Percentiles rank a stretch among this genome's conserved stretches.
phyloP scores from a whole-genome alignment of 2,888 invertebrate species.

The Xestia sexstrigata region DNA sequence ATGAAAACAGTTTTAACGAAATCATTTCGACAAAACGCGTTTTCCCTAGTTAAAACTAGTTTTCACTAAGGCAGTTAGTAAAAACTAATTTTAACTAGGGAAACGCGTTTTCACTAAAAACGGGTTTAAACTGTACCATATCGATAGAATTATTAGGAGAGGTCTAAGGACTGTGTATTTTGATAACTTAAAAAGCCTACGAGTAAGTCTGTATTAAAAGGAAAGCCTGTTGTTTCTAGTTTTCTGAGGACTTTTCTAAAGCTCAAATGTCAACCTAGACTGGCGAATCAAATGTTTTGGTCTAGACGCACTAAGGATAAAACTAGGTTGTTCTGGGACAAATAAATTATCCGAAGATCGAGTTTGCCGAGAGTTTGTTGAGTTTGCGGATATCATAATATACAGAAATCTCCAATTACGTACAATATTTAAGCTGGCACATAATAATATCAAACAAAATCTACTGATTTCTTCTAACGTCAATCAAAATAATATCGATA shows the following conservation, averaged over 20 bases:
- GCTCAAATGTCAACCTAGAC: neutral
- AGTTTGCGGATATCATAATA: neutral
- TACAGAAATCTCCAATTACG: neutral
- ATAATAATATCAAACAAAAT: neutral
- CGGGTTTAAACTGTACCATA: too few species aligned
- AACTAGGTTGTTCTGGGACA: too few species aligned
- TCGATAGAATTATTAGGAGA: constrained; percentile 31
- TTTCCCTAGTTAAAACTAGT: too few species aligned
- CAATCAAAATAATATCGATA: constrained; percentile 41
- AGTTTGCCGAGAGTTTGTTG: neutral
- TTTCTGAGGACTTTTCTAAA: neutral
- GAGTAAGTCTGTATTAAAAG: neutral
- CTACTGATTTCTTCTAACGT: too few species aligned
- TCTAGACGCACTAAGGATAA: neutral
- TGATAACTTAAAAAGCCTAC: neutral
- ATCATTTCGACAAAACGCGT: too few species aligned
- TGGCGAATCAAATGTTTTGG: too few species aligned
- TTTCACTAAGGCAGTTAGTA: too few species aligned
- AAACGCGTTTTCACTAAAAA: too few species aligned
- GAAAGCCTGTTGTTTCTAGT: neutral
- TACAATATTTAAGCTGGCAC: neutral
- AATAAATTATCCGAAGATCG: neutral
- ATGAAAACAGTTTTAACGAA: too few species aligned
- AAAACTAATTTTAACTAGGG: too few species aligned
- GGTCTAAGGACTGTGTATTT: neutral